A percentile compares a stretch with the other conserved stretches of the same genome.
Conservation (phyloP, 2,888 invertebrate species). For the Hypomecis punctinalis region DNA sequence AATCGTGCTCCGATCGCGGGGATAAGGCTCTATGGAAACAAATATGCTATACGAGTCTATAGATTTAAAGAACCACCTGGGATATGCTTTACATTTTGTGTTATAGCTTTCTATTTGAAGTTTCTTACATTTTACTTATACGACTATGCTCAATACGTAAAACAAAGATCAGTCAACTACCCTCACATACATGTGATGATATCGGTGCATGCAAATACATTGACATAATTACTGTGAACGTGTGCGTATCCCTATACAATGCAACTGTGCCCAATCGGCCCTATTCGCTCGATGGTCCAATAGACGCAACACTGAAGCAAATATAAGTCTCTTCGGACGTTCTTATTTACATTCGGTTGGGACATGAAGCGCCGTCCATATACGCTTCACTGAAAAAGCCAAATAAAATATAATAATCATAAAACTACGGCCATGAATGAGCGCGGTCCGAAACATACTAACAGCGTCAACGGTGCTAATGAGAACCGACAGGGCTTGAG, state of each 20-base stretch:
- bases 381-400: conserved; percentile 76
- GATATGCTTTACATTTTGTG: too few relatives aligned
- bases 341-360: conserved; percentile 75
- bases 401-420: conserved; percentile 60
- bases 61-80: too few relatives aligned
- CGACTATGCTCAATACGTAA: background rate
- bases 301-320: conserved; percentile 84
- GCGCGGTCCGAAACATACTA: too few relatives aligned
- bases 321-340: conserved; percentile 64
- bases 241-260: conserved; percentile 81
- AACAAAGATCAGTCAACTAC: conserved; percentile 38
- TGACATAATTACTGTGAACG: conserved; percentile 62
- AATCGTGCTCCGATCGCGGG: too few relatives aligned
- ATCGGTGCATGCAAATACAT: conserved; percentile 61
- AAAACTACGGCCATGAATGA: conserved; percentile 60
- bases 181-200: conserved; percentile 40
- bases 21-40: too few relatives aligned
- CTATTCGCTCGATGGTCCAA: conserved; percentile 70
- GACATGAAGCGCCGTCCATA: conserved; percentile 73
- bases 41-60: too few relatives aligned
- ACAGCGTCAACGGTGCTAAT: too few relatives aligned
- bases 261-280: conserved; percentile 83
- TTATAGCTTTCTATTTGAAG: too few relatives aligned
- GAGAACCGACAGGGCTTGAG: too few relatives aligned
- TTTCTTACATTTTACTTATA: too few relatives aligned